Percentiles rank a stretch among this genome's conserved stretches.
These are phyloP conservation scores for Perca fluviatilis DNA, from an alignment of 2,113 vertebrate species.

Conservation along the genomic window DNA sequence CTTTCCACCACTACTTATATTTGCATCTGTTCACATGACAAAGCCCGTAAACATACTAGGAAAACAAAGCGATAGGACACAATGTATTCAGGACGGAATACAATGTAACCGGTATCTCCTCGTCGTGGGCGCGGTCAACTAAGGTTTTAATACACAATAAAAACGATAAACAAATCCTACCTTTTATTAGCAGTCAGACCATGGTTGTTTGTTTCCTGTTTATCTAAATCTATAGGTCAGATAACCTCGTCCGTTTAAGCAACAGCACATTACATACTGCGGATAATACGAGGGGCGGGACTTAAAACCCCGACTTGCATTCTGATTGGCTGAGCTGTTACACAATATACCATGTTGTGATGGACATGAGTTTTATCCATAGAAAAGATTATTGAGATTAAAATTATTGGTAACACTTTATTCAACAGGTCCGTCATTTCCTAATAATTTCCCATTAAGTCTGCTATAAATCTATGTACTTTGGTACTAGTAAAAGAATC, in stretches of 20 bases:
- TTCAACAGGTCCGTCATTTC: neutral
- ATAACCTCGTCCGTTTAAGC: neutral
- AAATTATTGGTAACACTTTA: neutral
- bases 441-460: too few relatives aligned
- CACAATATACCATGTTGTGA: neutral
- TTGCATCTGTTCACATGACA: too few relatives aligned
- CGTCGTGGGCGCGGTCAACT: neutral
- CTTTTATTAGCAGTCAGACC: constrained; percentile 85
- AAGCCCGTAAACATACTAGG: too few relatives aligned
- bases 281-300: constrained; percentile 11
- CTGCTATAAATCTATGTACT: too few relatives aligned
- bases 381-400: neutral
- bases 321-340: constrained; percentile 55
- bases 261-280: neutral
- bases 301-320: accelerated
- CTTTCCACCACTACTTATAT: too few relatives aligned
- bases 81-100: too few relatives aligned
- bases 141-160: neutral
- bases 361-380: neutral
- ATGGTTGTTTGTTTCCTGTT: constrained; percentile 43
- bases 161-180: constrained; percentile 48
- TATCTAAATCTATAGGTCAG: accelerated
- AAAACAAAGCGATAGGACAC: too few relatives aligned
- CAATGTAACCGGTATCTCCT: neutral
- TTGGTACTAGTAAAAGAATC: too few relatives aligned